A percentile compares a stretch with the other conserved stretches of the same genome.
These are phyloP conservation scores for Oreohelix idahoensis DNA, from an alignment of 1,140 invertebrate species.

Conservation along the genomic window DNA sequence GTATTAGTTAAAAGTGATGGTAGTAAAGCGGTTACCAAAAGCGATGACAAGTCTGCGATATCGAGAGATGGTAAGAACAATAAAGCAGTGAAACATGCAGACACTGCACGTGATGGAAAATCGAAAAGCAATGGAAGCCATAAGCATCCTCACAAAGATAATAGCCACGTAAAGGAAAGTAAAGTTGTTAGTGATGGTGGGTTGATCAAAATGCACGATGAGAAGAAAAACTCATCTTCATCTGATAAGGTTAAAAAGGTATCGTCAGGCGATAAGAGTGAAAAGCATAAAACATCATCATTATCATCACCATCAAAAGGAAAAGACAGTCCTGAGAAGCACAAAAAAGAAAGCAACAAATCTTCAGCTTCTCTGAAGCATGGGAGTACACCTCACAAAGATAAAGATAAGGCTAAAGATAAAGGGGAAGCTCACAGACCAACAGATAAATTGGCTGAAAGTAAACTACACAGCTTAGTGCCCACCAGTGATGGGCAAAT, in stretches of 20 bases:
- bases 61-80: background rate
- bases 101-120: background rate
- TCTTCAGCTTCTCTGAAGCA: background rate
- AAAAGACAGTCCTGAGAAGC: background rate
- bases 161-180: background rate
- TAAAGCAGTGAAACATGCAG: background rate
- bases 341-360: background rate
- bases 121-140: background rate
- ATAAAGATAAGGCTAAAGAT: slow-evolving; percentile 8
- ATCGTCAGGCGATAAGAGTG: background rate
- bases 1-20: background rate
- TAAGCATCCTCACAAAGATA: background rate
- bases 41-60: background rate
- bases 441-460: background rate
- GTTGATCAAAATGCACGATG: background rate
- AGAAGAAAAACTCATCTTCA: background rate
- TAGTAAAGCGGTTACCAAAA: background rate
- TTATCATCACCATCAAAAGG: background rate
- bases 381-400: background rate
- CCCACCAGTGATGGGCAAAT: background rate
- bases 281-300: background rate
- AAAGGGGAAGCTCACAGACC: no score
- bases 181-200: background rate
- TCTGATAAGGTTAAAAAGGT: background rate
- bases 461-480: background rate